Evolutionary conservation across 2,113 vertebrate species (phyloP).

Genomic region (Sebastes schlegelii): DNA sequence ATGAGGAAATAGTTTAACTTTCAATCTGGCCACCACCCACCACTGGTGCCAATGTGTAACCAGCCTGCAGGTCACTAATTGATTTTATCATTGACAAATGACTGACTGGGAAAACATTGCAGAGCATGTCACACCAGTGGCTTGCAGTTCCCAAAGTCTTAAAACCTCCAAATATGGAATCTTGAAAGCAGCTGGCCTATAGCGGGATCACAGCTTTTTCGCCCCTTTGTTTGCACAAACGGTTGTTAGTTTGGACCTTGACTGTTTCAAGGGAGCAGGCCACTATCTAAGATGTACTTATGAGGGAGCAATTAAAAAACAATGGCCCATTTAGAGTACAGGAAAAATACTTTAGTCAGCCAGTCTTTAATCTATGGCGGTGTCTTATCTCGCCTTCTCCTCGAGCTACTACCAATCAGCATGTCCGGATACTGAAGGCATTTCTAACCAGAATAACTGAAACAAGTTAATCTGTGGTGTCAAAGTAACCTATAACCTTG

Average conservation of each 20-base stretch:
- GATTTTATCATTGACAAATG: constrained; percentile 56
- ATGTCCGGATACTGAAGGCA: neutral
- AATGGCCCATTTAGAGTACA: constrained; percentile 48
- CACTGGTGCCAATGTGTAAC: constrained; percentile 48
- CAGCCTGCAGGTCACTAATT: constrained; percentile 38
- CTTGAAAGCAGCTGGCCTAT: constrained; percentile 56
- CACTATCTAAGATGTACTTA: constrained; percentile 71
- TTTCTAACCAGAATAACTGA: neutral
- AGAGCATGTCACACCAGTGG: neutral
- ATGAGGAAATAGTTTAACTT: neutral
- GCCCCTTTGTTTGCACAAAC: constrained; percentile 73
- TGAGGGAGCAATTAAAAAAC: constrained; percentile 60
- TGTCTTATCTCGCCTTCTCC: constrained; percentile 43
- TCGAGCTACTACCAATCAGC: constrained; percentile 28
- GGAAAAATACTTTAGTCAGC: constrained; percentile 42
- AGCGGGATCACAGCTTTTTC: constrained; percentile 27
- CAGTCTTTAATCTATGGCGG: constrained; percentile 58
- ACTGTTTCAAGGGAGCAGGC: constrained; percentile 68
- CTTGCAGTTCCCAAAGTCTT: constrained; percentile 55
- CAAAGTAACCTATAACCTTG: constrained; percentile 21
- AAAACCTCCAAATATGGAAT: constrained; percentile 81
- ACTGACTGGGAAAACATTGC: constrained; percentile 21
- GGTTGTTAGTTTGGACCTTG: constrained; percentile 79
- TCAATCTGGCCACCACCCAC: constrained; percentile 3
- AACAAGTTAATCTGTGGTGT: constrained; percentile 26